Evolutionary conservation across 2,113 vertebrate species (phyloP).

Genomic region (Candoia aspera): DNA sequence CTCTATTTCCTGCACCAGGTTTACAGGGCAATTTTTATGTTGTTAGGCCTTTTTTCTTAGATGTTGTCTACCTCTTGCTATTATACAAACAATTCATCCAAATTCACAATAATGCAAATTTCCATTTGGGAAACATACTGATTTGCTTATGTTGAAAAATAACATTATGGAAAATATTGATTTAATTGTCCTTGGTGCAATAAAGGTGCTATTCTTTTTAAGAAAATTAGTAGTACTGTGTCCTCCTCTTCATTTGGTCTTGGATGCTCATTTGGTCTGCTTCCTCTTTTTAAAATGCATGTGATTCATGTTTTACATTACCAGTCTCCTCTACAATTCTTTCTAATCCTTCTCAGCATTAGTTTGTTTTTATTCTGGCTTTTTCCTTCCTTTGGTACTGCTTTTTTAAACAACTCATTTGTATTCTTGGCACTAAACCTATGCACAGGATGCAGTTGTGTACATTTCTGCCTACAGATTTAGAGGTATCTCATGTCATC

Average conservation of each 20-base stretch:
- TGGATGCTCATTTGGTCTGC: constrained; percentile 46
- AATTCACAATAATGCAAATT: neutral
- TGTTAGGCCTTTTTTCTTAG: neutral
- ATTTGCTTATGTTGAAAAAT: constrained; percentile 33
- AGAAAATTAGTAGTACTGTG: constrained; percentile 33
- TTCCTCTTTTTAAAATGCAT: constrained; percentile 40
- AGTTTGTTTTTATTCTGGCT: constrained; percentile 37
- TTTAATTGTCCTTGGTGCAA: constrained; percentile 40
- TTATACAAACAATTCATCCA: neutral
- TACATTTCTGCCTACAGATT: neutral
- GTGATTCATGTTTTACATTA: neutral
- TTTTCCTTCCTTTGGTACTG: constrained; percentile 13
- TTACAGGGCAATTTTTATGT: neutral
- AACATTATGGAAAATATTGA: constrained; percentile 42
- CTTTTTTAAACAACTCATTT: neutral
- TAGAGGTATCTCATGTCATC: neutral
- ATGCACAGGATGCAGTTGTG: neutral
- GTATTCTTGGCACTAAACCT: neutral
- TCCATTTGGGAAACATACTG: neutral
- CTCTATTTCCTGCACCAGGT: neutral
- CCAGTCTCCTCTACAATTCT: neutral
- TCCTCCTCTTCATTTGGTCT: constrained; percentile 37
- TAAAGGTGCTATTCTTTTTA: constrained; percentile 52
- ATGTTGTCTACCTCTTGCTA: constrained; percentile 20
- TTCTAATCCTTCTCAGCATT: neutral